These are phyloP conservation scores for Drosophila rubida DNA, from an alignment of 2,888 invertebrate species.

Conservation along the genomic window DNA sequence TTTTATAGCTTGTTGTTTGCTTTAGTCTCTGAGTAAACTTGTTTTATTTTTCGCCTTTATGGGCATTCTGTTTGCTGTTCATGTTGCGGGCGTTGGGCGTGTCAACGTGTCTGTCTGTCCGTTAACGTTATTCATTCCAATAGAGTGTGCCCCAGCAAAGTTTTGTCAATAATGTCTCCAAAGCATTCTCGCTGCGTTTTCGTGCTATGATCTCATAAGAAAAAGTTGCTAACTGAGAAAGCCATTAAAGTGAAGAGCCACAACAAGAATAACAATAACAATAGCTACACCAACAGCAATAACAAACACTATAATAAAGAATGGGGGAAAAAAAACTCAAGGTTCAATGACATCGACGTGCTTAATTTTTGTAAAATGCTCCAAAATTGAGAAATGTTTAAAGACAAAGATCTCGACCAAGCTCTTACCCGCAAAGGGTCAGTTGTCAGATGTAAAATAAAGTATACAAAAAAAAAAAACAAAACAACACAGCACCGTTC, in stretches of 20 bases:
- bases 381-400: constrained; percentile 41
- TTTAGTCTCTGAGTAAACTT: constrained; percentile 54
- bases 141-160: constrained; percentile 32
- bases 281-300: constrained; percentile 17
- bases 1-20: constrained; percentile 36
- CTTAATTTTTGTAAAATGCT: constrained; percentile 34
- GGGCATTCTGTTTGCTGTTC: constrained; percentile 37
- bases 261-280: constrained; percentile 39
- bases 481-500: background rate
- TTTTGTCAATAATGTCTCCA: constrained; percentile 71
- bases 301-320: constrained; percentile 26
- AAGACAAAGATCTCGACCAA: constrained; percentile 46
- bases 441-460: constrained; percentile 22
- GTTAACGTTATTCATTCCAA: constrained; percentile 35
- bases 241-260: constrained; percentile 41
- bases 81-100: constrained; percentile 54
- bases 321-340: constrained; percentile 34
- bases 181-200: constrained; percentile 43
- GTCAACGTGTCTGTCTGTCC: constrained; percentile 29
- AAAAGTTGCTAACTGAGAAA: constrained; percentile 57
- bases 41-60: constrained; percentile 57
- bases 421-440: constrained; percentile 22
- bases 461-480: background rate
- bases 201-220: constrained; percentile 73
- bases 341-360: constrained; percentile 63